Evolutionary conservation across 2,113 vertebrate genomes (phyloP), one percentile per base, ranked within the genome.

Genomic region (Eulacestoma nigropectus): DNA sequence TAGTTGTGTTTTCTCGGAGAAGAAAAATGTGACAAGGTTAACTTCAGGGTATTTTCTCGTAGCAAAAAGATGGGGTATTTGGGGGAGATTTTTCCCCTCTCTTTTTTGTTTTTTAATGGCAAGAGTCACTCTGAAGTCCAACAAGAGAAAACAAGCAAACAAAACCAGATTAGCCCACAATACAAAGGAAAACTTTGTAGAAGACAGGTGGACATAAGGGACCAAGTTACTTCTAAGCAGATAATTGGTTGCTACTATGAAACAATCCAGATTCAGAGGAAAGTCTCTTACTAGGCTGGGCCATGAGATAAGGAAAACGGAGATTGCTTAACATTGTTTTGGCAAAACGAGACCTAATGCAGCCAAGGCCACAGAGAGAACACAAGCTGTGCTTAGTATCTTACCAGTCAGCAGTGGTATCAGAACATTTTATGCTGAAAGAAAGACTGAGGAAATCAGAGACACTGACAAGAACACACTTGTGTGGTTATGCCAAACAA

Each of bases 281-380:
- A 57, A 62, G 12, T 19, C 62, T 25, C 22, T 59, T 21, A 49
- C 13, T 6, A 89, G 49, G 23, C 47, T 19, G 8, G 32, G 33
- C 39, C 29, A 73, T 0, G 0, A 47, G 27, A 84, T 42, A 47
- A 77, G 23, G 35, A 33, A 89, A 73, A 64, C 0, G 0, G 11
- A 63, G 19, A 69, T 49, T 67, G 56, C 62, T 56, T 56, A 44
- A 76, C 37, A 42, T 19, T 1, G 2, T 42, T 95, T 55, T 74
- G 64, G 47, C 30, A 53, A 56, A 21, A 77, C 22, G 78, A 90
- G 46, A 64, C 35, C 33, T 72, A 68, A 62, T 3, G 17, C 23
- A 69, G 25, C 25, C 47, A 52, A 52, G 27, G 37, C 68, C 59
- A 37, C 5, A 35, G 3, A 76, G 55, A 85, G 49, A 69, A 70